Percentiles rank a stretch among this genome's conserved stretches.
Evolutionary conservation across 2,797 vertebrate species (phyloP).

Genomic region (Hoplostethus mediterraneus): DNA sequence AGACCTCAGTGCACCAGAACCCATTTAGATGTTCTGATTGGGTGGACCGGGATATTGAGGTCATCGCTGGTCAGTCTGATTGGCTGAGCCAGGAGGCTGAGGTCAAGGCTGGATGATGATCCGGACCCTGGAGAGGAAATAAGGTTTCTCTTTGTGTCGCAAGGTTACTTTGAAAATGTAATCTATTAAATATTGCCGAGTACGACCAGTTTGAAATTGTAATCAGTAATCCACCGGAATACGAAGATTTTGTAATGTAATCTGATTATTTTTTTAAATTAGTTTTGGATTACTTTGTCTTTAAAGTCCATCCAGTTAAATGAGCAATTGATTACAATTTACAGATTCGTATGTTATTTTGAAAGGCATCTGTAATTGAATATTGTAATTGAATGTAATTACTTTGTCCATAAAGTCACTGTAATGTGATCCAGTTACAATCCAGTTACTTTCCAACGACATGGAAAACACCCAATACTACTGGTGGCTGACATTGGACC

Average conservation of each 20-base stretch:
- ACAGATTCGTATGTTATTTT: no score
- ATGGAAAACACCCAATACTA: no score
- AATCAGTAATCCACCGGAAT: not conserved
- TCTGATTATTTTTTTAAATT: not conserved
- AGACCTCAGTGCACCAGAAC: conserved; percentile 55
- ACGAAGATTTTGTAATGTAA: not conserved
- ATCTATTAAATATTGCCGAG: not conserved
- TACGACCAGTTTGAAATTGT: no score
- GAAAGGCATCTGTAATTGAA: no score
- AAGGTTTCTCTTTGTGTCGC: conserved; percentile 36
- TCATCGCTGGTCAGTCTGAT: conserved; percentile 74
- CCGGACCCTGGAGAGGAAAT: conserved; percentile 64
- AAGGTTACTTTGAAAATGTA: not conserved
- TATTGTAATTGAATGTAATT: no score
- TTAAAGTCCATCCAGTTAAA: no score
- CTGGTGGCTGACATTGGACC: no score
- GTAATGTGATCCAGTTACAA: no score
- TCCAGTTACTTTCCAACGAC: no score
- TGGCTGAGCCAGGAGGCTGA: conserved; percentile 65
- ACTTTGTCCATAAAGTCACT: no score
- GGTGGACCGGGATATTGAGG: conserved; percentile 81
- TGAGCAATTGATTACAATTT: no score
- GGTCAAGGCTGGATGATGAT: conserved; percentile 33
- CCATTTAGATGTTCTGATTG: conserved; percentile 83
- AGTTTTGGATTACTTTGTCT: not conserved